Percentiles rank a stretch among this genome's conserved stretches.
Conservation (phyloP, 2,888 invertebrate species). For the Panorpa germanica region DNA sequence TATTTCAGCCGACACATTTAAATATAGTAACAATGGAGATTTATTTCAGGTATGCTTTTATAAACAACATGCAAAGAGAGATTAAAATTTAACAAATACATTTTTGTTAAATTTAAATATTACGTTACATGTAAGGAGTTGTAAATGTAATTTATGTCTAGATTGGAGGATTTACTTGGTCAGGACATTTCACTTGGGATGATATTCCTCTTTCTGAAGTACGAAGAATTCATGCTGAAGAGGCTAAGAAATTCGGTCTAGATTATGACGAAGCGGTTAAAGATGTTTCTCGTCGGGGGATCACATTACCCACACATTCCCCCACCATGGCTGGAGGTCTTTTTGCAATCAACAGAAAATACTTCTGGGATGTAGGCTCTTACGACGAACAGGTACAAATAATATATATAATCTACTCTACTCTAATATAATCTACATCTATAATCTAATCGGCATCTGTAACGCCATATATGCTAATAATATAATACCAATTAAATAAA, state of each 20-base stretch:
- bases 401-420: too few relatives aligned
- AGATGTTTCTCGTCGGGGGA: too few relatives aligned
- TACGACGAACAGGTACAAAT: slow-evolving; percentile 70
- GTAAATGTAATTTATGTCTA: slow-evolving; percentile 19
- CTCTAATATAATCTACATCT: too few relatives aligned
- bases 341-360: slow-evolving; percentile 80
- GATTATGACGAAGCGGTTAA: too few relatives aligned
- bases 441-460: too few relatives aligned
- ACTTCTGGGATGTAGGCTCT: slow-evolving; percentile 90
- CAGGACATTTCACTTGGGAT: slow-evolving; percentile 89
- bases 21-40: slow-evolving; percentile 25
- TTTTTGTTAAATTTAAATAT: neutral
- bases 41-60: slow-evolving; percentile 20
- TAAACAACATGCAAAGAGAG: neutral
- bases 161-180: slow-evolving; percentile 73
- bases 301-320: slow-evolving; percentile 36
- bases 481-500: slow-evolving; percentile 1
- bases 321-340: slow-evolving; percentile 99
- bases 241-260: too few relatives aligned
- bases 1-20: slow-evolving; percentile 44
- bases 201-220: too few relatives aligned
- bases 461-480: too few relatives aligned
- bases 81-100: neutral
- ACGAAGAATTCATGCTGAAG: too few relatives aligned
- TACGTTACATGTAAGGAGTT: neutral